These are phyloP conservation scores for Lophura swinhoii DNA, from an alignment of 2,797 vertebrate genomes.

Conservation along the genomic window DNA sequence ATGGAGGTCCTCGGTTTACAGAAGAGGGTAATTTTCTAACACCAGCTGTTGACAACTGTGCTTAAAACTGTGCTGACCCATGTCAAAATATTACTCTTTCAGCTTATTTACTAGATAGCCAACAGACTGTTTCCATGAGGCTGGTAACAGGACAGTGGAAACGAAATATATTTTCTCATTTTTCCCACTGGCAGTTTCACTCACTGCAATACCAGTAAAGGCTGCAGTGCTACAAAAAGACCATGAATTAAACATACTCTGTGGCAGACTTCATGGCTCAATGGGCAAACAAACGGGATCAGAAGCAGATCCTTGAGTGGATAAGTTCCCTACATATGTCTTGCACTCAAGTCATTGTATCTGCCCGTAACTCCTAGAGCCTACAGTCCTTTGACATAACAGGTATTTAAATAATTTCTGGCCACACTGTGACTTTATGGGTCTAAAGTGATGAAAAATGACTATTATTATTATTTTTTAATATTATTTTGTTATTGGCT, in stretches of 20 bases:
- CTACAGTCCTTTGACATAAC: background rate
- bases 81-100: background rate
- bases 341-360: background rate
- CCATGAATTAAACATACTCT: background rate
- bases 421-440: background rate
- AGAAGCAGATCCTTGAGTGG: background rate
- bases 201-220: background rate
- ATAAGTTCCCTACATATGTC: background rate
- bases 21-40: background rate
- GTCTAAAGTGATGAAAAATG: background rate
- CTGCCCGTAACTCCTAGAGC: background rate
- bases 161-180: background rate
- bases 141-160: background rate
- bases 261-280: background rate
- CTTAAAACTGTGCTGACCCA: background rate
- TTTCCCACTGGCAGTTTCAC: background rate
- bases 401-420: background rate
- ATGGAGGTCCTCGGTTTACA: background rate
- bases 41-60: background rate
- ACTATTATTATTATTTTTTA: background rate
- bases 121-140: background rate
- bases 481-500: background rate
- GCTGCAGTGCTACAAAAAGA: background rate
- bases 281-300: background rate
- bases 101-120: background rate